phyloP scores from a whole-genome alignment of 2,888 invertebrate species.

The Eurois occulta region DNA sequence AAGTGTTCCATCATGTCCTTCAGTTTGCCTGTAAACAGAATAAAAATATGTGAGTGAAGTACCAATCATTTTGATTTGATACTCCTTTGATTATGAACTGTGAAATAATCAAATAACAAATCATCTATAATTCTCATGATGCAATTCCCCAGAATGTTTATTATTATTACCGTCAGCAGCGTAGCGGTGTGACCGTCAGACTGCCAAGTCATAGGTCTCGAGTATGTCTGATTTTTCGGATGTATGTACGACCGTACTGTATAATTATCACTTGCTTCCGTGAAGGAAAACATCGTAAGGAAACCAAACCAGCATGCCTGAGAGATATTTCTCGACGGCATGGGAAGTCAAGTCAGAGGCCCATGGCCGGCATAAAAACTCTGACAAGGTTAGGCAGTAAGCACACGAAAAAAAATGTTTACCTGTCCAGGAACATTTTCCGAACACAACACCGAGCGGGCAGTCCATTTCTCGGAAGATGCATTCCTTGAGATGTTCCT shows the following conservation, averaged over 20 bases:
- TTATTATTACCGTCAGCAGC: conserved; percentile 23
- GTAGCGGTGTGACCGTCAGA: neutral
- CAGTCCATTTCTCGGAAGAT: conserved; percentile 85
- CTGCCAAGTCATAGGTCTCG: neutral
- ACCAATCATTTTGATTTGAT: neutral
- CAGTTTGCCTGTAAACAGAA: conserved; percentile 63
- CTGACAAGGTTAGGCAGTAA: neutral
- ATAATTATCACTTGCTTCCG: neutral
- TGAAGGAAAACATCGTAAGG: neutral
- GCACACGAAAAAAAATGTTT: conserved; percentile 4
- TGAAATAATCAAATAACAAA: neutral
- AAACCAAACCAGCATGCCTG: neutral
- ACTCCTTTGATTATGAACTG: neutral
- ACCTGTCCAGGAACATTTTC: conserved; percentile 87
- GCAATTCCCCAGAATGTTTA: neutral
- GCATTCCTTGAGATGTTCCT: conserved; percentile 85
- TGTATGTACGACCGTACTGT: neutral
- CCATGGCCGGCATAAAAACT: neutral
- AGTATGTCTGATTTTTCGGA: neutral
- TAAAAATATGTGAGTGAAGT: neutral
- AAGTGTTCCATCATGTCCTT: conserved; percentile 84
- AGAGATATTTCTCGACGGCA: neutral
- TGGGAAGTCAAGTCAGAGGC: neutral
- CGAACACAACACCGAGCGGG: conserved; percentile 82
- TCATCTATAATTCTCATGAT: neutral